phyloP scores from a whole-genome alignment of 1,140 invertebrate species.

The Bombus balteatus region DNA sequence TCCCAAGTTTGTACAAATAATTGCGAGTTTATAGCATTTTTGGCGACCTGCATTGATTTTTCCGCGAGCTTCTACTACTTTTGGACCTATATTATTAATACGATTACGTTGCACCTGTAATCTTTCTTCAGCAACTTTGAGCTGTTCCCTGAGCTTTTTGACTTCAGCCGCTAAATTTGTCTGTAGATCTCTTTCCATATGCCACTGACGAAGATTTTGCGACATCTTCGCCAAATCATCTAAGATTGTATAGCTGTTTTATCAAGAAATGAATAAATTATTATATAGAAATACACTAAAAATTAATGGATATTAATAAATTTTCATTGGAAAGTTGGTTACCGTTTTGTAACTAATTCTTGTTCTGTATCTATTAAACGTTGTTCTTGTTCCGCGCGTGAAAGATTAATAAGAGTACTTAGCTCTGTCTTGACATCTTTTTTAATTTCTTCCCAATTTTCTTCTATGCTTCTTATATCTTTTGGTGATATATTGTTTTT shows the following conservation, averaged over 20 bases:
- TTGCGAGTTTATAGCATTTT: slow-evolving; percentile 76
- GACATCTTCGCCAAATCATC: slow-evolving; percentile 77
- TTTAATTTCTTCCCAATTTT: slow-evolving; percentile 64
- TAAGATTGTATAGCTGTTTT: slow-evolving; percentile 73
- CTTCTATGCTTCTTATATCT: slow-evolving; percentile 40
- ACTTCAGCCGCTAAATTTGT: slow-evolving; percentile 69
- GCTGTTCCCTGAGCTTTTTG: slow-evolving; percentile 71
- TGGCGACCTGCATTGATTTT: slow-evolving; percentile 75
- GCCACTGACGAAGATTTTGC: slow-evolving; percentile 74
- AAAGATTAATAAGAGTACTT: slow-evolving; percentile 54
- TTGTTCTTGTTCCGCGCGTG: slow-evolving; percentile 62
- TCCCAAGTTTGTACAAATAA: slow-evolving; percentile 77
- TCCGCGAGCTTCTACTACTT: slow-evolving; percentile 70
- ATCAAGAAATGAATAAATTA: slow-evolving; percentile 20
- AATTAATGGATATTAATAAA: background rate
- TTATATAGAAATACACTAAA: background rate
- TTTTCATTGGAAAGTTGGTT: slow-evolving; percentile 15
- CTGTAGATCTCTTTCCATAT: slow-evolving; percentile 75
- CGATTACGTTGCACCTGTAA: slow-evolving; percentile 72
- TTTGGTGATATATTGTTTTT: background rate
- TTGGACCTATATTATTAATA: slow-evolving; percentile 71
- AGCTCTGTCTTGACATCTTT: slow-evolving; percentile 66
- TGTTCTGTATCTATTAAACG: slow-evolving; percentile 69
- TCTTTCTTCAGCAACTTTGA: slow-evolving; percentile 73
- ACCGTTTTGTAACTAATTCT: slow-evolving; percentile 76